phyloP scores from a whole-genome alignment of 2,888 invertebrate species.

The Andrena trimmerana region DNA sequence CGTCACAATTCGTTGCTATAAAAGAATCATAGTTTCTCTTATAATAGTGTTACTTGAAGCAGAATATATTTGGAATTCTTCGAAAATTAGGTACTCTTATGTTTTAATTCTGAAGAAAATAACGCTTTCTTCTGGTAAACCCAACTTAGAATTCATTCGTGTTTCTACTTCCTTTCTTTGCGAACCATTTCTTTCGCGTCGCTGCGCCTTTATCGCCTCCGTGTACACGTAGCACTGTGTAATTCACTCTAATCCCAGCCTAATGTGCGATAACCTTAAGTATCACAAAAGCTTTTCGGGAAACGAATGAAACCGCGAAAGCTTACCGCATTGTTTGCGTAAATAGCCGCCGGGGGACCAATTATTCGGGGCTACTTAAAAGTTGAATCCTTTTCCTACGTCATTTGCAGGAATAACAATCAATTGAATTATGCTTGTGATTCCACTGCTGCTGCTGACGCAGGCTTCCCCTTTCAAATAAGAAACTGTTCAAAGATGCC shows the following conservation, averaged over 20 bases:
- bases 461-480: too few relatives aligned
- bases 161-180: conserved; percentile 7
- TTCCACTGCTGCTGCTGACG: too few relatives aligned
- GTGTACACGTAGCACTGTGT: conserved; percentile 26
- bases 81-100: not conserved
- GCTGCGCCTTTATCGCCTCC: conserved; percentile 36
- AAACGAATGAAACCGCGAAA: conserved; percentile 43
- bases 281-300: conserved; percentile 42
- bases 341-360: conserved; percentile 17
- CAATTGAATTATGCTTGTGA: too few relatives aligned
- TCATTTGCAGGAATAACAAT: not conserved
- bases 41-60: not conserved
- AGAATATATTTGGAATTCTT: not conserved
- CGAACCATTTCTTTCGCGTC: conserved; percentile 34
- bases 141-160: not conserved
- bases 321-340: not conserved
- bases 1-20: too few relatives aligned
- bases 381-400: conserved; percentile 2
- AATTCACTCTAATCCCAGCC: conserved; percentile 56
- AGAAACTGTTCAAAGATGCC: too few relatives aligned
- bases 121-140: not conserved
- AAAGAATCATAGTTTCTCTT: too few relatives aligned
- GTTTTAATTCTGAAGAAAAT: not conserved
- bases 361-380: conserved; percentile 19
- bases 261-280: conserved; percentile 62